Percentiles rank a stretch among this genome's conserved stretches.
These are phyloP conservation scores for Ictalurus punctatus DNA, from an alignment of 2,113 vertebrate genomes.

Conservation along the genomic window DNA sequence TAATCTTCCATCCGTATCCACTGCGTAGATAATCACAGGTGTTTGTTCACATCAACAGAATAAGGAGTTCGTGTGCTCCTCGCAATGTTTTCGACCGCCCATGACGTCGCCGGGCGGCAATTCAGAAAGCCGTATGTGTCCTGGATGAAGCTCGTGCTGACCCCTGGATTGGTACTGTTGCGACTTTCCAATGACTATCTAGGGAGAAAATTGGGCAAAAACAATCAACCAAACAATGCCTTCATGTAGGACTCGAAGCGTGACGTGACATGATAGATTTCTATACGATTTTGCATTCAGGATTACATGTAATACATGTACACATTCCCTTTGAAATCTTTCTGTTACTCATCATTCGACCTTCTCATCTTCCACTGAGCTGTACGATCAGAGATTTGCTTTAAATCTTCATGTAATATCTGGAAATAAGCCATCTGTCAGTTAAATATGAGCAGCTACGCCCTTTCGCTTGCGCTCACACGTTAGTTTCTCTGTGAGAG, in stretches of 20 bases:
- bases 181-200: background rate
- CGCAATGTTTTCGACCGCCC: background rate
- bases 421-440: slow-evolving; percentile 43
- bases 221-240: background rate
- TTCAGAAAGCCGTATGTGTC: background rate
- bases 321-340: background rate
- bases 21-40: background rate
- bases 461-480: slow-evolving; percentile 48
- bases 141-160: background rate
- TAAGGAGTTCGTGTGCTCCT: background rate
- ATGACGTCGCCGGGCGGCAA: background rate
- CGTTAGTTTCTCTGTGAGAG: slow-evolving; percentile 37
- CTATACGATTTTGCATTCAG: background rate
- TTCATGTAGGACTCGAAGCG: background rate
- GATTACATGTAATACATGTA: too few species aligned
- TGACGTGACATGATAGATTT: background rate
- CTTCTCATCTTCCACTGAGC: background rate
- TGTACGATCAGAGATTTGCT: slow-evolving; percentile 21
- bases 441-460: slow-evolving; percentile 47
- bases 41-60: background rate
- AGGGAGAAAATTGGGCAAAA: background rate
- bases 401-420: slow-evolving; percentile 34
- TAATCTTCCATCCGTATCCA: too few species aligned
- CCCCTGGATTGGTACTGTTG: background rate
- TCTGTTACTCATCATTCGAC: background rate